phyloP scores from a whole-genome alignment of 1,140 invertebrate species.

The Physella acuta region DNA sequence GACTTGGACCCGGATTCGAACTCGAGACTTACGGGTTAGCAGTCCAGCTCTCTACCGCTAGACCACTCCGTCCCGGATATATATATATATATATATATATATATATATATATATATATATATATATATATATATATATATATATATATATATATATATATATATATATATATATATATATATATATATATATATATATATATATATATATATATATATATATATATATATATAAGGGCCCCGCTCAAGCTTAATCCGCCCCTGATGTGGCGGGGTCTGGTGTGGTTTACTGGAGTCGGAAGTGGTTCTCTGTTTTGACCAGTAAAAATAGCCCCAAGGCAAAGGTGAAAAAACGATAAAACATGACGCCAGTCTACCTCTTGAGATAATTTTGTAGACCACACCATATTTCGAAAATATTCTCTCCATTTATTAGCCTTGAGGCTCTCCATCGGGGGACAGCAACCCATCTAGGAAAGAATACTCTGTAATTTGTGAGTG shows the following conservation, averaged over 20 bases:
- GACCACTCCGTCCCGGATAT: not conserved
- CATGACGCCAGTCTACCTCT: too few relatives aligned
- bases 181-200: conserved; percentile 1
- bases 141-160: not conserved
- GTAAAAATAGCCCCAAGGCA: too few relatives aligned
- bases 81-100: not conserved
- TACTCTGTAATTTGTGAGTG: too few relatives aligned
- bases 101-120: not conserved
- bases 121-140: not conserved
- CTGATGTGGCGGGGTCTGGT: not conserved
- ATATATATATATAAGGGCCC: not conserved
- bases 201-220: conserved; percentile 2
- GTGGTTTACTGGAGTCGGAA: too few relatives aligned
- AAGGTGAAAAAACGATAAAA: too few relatives aligned
- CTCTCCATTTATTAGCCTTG: too few relatives aligned
- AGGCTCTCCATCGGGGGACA: too few relatives aligned
- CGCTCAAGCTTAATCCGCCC: not conserved
- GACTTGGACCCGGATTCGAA: not conserved
- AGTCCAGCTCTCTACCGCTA: not conserved
- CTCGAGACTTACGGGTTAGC: not conserved
- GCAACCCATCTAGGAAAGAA: too few relatives aligned
- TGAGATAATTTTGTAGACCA: too few relatives aligned
- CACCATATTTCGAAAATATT: too few relatives aligned
- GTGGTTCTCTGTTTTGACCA: too few relatives aligned
- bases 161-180: conserved; percentile 1